Conservation (phyloP, 2,888 invertebrate genomes). For the Zonitis immaculata region DNA sequence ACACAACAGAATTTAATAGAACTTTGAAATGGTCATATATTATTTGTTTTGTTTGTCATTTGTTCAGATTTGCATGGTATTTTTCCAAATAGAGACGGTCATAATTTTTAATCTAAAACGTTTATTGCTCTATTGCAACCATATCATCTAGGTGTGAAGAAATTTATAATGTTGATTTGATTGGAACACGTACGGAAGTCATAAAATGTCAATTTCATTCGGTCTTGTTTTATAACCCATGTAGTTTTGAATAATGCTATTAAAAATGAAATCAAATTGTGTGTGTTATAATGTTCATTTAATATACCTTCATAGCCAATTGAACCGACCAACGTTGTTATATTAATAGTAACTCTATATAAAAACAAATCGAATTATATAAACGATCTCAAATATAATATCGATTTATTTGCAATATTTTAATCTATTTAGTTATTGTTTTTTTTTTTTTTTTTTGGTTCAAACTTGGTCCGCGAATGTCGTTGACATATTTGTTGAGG, state of each 20-base stretch:
- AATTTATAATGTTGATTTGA: not conserved
- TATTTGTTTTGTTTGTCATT: not conserved
- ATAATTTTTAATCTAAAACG: not conserved
- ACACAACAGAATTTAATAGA: not conserved
- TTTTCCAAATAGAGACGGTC: not conserved
- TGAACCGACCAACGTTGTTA: not conserved
- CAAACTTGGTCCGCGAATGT: conserved; percentile 20
- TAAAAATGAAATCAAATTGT: not conserved
- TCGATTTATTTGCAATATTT: conserved; percentile 5
- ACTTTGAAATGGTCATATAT: not conserved
- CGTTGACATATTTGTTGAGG: conserved; percentile 23
- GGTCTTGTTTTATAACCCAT: not conserved
- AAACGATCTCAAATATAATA: too few relatives aligned
- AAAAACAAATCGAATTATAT: too few relatives aligned
- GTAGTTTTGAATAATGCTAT: not conserved
- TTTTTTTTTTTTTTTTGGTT: conserved; percentile 3
- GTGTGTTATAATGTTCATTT: not conserved
- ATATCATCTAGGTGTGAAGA: not conserved
- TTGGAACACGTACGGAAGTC: conserved; percentile 1
- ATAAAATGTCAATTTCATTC: not conserved
- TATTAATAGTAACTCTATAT: too few relatives aligned
- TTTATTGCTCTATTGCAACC: not conserved
- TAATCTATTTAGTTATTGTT: conserved; percentile 7
- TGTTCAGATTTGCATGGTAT: not conserved
- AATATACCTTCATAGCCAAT: not conserved